Evolutionary conservation across 2,797 vertebrate genomes (phyloP).

Genomic region (Pachyuromys duprasi): DNA sequence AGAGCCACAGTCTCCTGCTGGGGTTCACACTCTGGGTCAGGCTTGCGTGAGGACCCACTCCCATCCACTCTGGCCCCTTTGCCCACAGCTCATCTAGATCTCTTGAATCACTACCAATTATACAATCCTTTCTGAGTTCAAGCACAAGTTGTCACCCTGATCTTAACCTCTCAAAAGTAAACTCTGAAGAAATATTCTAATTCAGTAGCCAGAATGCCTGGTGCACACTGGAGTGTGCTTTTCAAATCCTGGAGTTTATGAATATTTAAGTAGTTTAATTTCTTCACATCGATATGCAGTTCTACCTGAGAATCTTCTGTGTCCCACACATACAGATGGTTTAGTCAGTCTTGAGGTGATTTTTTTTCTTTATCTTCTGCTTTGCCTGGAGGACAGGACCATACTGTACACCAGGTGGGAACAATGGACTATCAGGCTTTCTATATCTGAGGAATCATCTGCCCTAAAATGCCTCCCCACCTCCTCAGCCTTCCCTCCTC

Average conservation of each 20-base stretch:
- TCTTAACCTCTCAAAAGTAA: constrained; percentile 30
- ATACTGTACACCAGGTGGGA: not conserved
- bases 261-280: constrained; percentile 45
- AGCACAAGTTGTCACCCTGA: not conserved
- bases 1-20: not conserved
- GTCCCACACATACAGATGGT: constrained; percentile 37
- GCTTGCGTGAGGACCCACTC: not conserved
- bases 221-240: not conserved
- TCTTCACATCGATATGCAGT: not conserved
- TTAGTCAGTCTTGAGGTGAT: constrained; percentile 3
- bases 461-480: constrained; percentile 44
- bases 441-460: constrained; percentile 36
- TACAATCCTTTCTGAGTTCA: not conserved
- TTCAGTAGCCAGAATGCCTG: constrained; percentile 17
- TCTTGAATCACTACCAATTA: not conserved
- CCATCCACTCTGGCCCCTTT: not conserved
- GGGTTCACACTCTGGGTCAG: not conserved
- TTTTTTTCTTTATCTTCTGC: not conserved
- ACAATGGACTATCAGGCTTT: not conserved
- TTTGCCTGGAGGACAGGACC: constrained; percentile 44
- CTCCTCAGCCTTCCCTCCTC: constrained; percentile 36
- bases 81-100: not conserved
- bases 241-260: constrained; percentile 49
- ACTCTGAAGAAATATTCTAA: constrained; percentile 8
- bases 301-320: constrained; percentile 55